Percentiles rank a stretch among this genome's conserved stretches.
These are phyloP conservation scores for Myotis brandtii DNA, from an alignment of 2,113 vertebrate genomes.

Conservation along the genomic window DNA sequence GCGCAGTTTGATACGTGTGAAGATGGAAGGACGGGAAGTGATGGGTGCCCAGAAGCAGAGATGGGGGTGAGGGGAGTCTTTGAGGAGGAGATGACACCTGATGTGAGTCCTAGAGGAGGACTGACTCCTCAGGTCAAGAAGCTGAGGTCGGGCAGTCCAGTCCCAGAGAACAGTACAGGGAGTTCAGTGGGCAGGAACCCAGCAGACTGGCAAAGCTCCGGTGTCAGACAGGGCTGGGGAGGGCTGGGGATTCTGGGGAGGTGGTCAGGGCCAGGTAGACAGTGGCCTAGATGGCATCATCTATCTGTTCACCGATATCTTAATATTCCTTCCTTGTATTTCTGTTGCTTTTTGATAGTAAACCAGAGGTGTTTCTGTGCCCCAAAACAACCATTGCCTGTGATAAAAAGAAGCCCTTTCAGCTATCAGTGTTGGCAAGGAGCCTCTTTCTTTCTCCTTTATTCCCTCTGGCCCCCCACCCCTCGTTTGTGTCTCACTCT, in stretches of 20 bases:
- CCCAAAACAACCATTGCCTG: background rate
- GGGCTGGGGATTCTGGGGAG: background rate
- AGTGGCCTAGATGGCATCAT: background rate
- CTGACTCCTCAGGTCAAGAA: background rate
- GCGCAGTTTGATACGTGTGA: background rate
- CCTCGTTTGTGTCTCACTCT: background rate
- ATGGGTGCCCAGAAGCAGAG: background rate
- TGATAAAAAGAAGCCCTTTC: background rate
- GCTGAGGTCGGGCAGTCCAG: background rate
- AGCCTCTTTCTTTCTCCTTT: background rate
- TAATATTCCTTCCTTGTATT: background rate
- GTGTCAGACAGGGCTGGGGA: background rate
- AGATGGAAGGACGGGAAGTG: background rate
- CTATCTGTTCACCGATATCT: background rate
- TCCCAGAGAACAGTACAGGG: background rate
- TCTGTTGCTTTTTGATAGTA: conserved; percentile 16
- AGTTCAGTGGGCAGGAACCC: background rate
- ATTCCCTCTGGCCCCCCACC: fast-evolving
- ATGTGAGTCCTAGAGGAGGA: background rate
- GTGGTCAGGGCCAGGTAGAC: background rate
- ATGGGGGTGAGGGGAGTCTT: background rate
- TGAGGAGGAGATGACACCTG: background rate
- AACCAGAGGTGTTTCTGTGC: background rate
- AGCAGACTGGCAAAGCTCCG: background rate
- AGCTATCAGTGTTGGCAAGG: background rate